These are phyloP conservation scores for Nixonia krombeini DNA, from an alignment of 1,140 invertebrate genomes.

Conservation along the genomic window DNA sequence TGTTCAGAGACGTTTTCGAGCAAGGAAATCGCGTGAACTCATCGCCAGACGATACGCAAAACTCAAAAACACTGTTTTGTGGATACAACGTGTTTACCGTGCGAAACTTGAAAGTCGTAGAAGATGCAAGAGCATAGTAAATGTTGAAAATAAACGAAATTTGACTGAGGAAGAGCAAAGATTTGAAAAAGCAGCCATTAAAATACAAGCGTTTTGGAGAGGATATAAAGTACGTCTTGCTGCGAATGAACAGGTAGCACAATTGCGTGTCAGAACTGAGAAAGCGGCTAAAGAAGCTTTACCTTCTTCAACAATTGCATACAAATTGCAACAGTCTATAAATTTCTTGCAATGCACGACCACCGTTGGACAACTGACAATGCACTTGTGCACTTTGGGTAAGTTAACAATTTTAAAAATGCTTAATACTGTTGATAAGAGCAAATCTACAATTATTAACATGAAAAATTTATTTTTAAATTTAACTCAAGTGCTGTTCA, in stretches of 20 bases:
- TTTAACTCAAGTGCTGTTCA: no score
- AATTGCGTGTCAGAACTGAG: conserved; percentile 68
- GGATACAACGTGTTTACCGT: conserved; percentile 3
- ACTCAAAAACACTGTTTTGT: not conserved
- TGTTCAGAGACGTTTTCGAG: conserved; percentile 21
- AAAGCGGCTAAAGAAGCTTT: conserved; percentile 66
- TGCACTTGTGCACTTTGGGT: conserved; percentile 57
- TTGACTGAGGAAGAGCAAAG: not conserved
- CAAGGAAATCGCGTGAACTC: not conserved
- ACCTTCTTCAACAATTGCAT: conserved; percentile 42
- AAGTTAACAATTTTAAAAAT: conserved; percentile 7
- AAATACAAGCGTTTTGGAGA: conserved; percentile 79
- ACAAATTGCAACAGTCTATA: conserved; percentile 44
- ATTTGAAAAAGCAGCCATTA: conserved; percentile 70
- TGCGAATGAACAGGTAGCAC: conserved; percentile 55
- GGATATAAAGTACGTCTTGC: conserved; percentile 72
- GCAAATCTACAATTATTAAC: no score
- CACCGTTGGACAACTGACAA: conserved; percentile 52
- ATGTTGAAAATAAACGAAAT: not conserved
- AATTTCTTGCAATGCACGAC: conserved; percentile 39
- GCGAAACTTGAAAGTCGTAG: not conserved
- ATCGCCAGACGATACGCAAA: not conserved
- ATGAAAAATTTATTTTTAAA: no score
- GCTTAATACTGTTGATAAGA: no score
- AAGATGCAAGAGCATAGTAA: not conserved